Evolutionary conservation across 2,113 vertebrate genomes (phyloP).

Genomic region (Rynchops niger): DNA sequence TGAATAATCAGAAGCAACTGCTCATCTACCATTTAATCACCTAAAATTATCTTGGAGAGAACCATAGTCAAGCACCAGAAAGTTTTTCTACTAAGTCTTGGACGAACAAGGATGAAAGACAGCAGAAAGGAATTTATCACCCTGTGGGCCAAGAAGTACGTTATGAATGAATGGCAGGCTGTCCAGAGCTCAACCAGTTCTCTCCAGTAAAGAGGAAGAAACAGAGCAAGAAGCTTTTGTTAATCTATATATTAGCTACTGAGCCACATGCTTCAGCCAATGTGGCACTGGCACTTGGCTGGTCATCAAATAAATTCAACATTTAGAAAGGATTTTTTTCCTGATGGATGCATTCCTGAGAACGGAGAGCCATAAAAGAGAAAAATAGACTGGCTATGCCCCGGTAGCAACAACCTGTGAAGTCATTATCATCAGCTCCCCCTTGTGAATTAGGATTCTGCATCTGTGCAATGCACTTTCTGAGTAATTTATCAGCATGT

Average conservation of each 20-base stretch:
- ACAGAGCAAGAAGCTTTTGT: neutral
- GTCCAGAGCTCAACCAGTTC: neutral
- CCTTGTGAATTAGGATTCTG: conserved; percentile 9
- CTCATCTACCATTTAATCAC: neutral
- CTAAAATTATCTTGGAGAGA: neutral
- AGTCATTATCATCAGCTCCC: conserved; percentile 27
- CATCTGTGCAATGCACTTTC: neutral
- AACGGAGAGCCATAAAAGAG: conserved; percentile 33
- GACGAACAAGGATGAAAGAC: neutral
- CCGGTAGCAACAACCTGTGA: conserved; percentile 11
- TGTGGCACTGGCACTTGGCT: neutral
- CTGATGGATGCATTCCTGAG: conserved; percentile 37
- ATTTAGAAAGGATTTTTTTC: neutral
- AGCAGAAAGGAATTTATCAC: neutral
- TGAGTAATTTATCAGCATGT: conserved; percentile 5
- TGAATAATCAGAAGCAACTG: neutral
- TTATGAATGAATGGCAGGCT: neutral
- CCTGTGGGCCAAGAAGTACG: neutral
- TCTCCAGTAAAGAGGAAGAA: neutral
- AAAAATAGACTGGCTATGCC: conserved; percentile 23
- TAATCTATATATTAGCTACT: neutral
- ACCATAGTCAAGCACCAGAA: neutral
- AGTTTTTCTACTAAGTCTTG: neutral
- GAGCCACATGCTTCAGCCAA: neutral
- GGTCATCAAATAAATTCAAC: neutral